phyloP scores from a whole-genome alignment of 2,797 vertebrate species.

The Pelobates cultripes region DNA sequence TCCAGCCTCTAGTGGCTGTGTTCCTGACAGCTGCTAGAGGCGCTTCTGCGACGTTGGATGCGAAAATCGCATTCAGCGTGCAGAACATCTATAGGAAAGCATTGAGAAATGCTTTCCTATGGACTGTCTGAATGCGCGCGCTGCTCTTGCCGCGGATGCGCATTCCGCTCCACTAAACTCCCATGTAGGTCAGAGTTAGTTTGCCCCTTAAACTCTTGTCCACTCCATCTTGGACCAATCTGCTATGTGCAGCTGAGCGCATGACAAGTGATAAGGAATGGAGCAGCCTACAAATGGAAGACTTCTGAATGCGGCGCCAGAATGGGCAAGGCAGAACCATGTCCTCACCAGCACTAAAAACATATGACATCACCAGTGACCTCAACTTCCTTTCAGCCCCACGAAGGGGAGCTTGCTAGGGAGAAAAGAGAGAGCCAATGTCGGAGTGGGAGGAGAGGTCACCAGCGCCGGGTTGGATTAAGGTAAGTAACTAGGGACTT shows the following conservation, averaged over 20 bases:
- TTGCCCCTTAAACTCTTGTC: background rate
- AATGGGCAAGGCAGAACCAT: constrained; percentile 28
- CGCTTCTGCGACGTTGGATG: too few species aligned
- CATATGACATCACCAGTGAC: constrained; percentile 54
- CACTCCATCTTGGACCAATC: background rate
- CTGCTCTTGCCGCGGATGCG: too few species aligned
- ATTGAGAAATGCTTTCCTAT: too few species aligned
- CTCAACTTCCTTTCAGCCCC: constrained; percentile 41
- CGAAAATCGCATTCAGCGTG: too few species aligned
- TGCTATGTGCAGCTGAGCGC: background rate
- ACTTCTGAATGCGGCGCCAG: constrained; percentile 62
- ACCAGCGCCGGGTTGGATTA: too few species aligned
- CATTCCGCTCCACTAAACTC: too few species aligned
- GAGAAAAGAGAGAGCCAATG: constrained; percentile 20
- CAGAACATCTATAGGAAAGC: too few species aligned
- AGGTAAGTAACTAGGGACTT: too few species aligned
- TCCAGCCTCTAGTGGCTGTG: too few species aligned
- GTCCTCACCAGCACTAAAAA: constrained; percentile 52
- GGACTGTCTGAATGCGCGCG: too few species aligned
- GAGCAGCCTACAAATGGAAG: constrained; percentile 27
- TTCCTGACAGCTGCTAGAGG: too few species aligned
- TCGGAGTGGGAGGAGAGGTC: too few species aligned
- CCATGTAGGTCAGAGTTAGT: background rate
- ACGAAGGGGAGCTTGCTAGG: background rate
- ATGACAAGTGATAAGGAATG: constrained; percentile 41